phyloP scores from a whole-genome alignment of 2,888 invertebrate genomes.

The Melinaea menophilus region DNA sequence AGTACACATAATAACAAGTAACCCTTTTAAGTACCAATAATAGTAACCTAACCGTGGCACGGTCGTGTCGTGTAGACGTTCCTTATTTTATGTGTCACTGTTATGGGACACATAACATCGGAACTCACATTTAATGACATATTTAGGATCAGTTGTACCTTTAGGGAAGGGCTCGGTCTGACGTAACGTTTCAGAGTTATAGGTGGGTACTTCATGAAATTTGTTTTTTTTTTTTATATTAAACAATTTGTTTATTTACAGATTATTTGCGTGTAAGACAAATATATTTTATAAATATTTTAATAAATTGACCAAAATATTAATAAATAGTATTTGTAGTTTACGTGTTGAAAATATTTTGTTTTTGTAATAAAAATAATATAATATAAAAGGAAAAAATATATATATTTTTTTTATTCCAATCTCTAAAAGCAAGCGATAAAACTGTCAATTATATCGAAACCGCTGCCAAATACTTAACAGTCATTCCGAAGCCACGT shows the following conservation, averaged over 20 bases:
- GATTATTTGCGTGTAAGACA: no score
- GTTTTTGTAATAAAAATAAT: no score
- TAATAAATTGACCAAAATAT: no score
- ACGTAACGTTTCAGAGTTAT: neutral
- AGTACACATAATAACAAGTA: conserved; percentile 32
- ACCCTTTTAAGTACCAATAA: conserved; percentile 31
- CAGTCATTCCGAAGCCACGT: conserved; percentile 53
- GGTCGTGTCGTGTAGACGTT: conserved; percentile 21
- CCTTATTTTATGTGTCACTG: conserved; percentile 23
- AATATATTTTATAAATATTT: no score
- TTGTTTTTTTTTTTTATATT: no score
- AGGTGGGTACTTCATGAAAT: no score
- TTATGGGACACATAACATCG: conserved; percentile 1
- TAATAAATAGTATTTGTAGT: no score
- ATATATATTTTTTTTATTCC: conserved; percentile 14
- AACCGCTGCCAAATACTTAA: conserved; percentile 38
- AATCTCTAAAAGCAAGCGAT: conserved; percentile 21
- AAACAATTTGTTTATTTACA: no score
- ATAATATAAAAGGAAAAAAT: neutral
- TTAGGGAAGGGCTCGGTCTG: neutral
- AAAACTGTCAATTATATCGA: conserved; percentile 36
- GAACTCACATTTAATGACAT: neutral
- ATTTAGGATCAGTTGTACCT: neutral
- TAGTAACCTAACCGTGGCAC: conserved; percentile 25
- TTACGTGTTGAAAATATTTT: no score